phyloP scores from a whole-genome alignment of 1,140 invertebrate species.

The Drosophila punjabiensis region DNA sequence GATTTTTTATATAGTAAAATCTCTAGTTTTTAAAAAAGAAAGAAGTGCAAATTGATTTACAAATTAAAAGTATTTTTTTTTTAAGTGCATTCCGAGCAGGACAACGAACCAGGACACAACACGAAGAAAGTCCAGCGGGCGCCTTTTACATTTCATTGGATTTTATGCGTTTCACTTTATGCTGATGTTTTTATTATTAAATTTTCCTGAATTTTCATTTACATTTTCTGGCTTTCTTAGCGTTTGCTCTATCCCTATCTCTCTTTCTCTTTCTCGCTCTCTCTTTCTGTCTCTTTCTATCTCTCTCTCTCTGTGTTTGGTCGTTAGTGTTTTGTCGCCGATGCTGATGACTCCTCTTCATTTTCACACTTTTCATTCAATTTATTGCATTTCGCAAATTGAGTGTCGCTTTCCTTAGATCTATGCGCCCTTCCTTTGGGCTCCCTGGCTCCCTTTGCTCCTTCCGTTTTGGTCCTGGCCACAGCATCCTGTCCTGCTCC shows the following conservation, averaged over 20 bases:
- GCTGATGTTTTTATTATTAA: conserved; percentile 84
- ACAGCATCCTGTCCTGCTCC: conserved; percentile 8
- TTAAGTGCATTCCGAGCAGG: conserved; percentile 3
- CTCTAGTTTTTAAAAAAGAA: not conserved
- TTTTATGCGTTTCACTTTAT: conserved; percentile 84
- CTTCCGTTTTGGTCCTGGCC: conserved; percentile 8
- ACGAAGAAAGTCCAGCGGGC: conserved; percentile 61
- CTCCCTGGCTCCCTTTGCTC: not conserved
- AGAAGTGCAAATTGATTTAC: not conserved
- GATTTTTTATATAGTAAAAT: not conserved
- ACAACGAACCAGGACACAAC: conserved; percentile 42
- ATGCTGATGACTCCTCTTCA: conserved; percentile 77
- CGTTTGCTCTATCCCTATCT: conserved; percentile 17
- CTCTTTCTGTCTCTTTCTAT: not conserved
- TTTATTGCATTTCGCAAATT: conserved; percentile 82
- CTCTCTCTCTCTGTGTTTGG: conserved; percentile 17
- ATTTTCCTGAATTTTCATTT: conserved; percentile 83
- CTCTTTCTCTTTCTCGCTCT: not conserved
- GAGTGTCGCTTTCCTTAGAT: conserved; percentile 76
- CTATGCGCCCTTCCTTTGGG: conserved; percentile 20
- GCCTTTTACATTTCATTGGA: conserved; percentile 82
- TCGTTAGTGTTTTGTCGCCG: conserved; percentile 50
- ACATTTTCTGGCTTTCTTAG: conserved; percentile 71
- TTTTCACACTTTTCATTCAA: conserved; percentile 84
- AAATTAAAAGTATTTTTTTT: not conserved